A percentile compares a stretch with the other conserved stretches of the same genome.
Conservation (phyloP, 2,113 vertebrate species). For the Equus quagga region DNA sequence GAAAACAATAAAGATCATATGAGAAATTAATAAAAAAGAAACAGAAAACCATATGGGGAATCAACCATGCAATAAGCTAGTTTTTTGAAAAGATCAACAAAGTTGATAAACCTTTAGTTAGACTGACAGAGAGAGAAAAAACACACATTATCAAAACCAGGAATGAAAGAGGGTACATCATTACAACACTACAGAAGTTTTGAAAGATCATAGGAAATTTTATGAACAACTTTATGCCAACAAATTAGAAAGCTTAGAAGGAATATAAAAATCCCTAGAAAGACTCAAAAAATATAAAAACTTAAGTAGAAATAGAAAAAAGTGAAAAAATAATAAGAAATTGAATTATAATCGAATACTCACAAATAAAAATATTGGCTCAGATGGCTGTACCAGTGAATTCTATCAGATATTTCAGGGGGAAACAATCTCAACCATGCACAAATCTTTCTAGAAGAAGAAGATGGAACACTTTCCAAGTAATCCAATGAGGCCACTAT, state of each 20-base stretch:
- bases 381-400: rapidly evolving
- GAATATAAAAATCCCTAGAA: neutral
- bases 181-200: neutral
- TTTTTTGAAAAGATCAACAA: neutral
- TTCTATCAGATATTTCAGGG: neutral
- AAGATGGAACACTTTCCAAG: neutral
- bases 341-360: neutral
- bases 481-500: neutral
- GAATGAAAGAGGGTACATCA: neutral
- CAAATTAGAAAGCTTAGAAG: neutral
- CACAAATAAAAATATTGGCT: neutral
- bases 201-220: neutral
- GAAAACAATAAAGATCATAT: neutral
- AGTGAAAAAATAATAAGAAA: neutral
- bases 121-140: neutral
- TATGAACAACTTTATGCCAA: neutral
- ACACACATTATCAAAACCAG: neutral
- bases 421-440: neutral
- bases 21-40: neutral
- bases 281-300: neutral
- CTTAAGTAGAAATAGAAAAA: neutral
- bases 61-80: neutral
- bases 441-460: neutral
- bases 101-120: neutral
- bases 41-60: neutral